Evolutionary conservation across 2,888 invertebrate genomes (phyloP).

Genomic region (Galeopsomyia nigrocyanea): DNA sequence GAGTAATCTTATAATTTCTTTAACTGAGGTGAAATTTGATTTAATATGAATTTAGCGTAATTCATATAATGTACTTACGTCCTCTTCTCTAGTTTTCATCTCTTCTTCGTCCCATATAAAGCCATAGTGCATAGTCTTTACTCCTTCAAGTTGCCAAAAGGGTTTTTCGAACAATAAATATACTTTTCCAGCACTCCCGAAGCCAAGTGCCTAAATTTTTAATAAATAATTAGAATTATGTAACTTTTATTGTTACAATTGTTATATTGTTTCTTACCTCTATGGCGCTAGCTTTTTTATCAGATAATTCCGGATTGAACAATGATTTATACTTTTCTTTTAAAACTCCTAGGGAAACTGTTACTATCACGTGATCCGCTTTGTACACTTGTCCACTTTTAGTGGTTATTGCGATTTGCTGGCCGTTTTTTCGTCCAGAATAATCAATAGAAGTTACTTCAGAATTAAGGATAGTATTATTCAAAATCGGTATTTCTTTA

Average conservation of each 20-base stretch:
- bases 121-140: neutral
- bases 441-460: constrained; percentile 59
- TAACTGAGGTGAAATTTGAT: no score
- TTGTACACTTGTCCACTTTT: constrained; percentile 71
- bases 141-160: constrained; percentile 73
- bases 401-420: constrained; percentile 66
- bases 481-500: constrained; percentile 58
- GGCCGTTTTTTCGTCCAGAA: constrained; percentile 35
- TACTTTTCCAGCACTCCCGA: constrained; percentile 79
- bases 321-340: constrained; percentile 72
- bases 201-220: constrained; percentile 69
- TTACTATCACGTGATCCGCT: constrained; percentile 78
- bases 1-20: no score
- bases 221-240: no score
- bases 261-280: constrained; percentile 54
- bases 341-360: constrained; percentile 80
- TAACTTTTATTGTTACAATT: no score
- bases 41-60: no score
- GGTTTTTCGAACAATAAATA: constrained; percentile 74
- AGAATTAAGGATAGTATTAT: constrained; percentile 56
- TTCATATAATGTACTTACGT: constrained; percentile 22
- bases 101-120: constrained; percentile 73
- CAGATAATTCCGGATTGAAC: constrained; percentile 73
- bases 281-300: constrained; percentile 72
- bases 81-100: constrained; percentile 41